Conservation (phyloP, 2,797 vertebrate species). For the Fratercula arctica region DNA sequence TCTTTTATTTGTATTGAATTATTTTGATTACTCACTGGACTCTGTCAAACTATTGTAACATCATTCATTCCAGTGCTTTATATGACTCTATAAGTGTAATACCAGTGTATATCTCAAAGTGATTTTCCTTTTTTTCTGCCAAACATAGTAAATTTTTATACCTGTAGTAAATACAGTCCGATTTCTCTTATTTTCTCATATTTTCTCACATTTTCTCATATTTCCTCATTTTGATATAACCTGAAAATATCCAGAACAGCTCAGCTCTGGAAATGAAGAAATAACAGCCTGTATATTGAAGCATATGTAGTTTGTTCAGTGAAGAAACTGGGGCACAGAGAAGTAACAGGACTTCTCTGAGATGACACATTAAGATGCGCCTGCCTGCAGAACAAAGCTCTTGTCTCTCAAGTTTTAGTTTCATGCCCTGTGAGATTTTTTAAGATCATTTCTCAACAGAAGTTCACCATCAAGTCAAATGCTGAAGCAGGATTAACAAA, state of each 20-base stretch:
- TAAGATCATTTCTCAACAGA: neutral
- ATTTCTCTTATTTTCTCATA: neutral
- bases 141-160: neutral
- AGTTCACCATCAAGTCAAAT: neutral
- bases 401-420: neutral
- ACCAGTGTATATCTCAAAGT: neutral
- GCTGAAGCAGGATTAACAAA: neutral
- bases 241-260: neutral
- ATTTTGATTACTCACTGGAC: neutral
- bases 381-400: neutral
- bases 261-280: neutral
- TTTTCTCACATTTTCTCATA: neutral
- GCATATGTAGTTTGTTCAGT: neutral
- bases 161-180: neutral
- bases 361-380: neutral
- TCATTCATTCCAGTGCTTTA: neutral
- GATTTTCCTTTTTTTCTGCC: neutral
- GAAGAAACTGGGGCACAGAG: neutral
- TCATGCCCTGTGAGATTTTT: neutral
- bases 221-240: neutral
- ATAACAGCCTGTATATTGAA: neutral
- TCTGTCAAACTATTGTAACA: neutral
- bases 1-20: neutral
- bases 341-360: neutral
- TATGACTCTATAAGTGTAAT: neutral